phyloP scores from a whole-genome alignment of 2,113 vertebrate genomes.

The Sebastes schlegelii region DNA sequence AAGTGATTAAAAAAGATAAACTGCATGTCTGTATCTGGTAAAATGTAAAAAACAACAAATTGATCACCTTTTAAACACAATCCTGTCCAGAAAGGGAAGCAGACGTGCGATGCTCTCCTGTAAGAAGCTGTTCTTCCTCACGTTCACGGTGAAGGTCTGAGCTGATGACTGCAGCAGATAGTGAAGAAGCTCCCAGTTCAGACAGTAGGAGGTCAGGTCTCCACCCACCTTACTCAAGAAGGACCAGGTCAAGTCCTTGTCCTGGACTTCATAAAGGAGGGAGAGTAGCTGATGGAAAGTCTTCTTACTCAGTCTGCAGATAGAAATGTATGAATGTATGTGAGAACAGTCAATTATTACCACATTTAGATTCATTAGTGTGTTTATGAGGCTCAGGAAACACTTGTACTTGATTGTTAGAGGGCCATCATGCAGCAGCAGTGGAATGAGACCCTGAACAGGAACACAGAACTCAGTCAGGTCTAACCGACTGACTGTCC shows the following conservation, averaged over 20 bases:
- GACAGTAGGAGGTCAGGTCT: conserved; percentile 42
- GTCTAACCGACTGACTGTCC: conserved; percentile 10
- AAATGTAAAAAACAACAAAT: neutral
- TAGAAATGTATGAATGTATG: neutral
- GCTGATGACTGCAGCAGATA: conserved; percentile 18
- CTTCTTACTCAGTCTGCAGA: conserved; percentile 30
- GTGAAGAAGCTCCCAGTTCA: conserved; percentile 53
- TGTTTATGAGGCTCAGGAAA: neutral
- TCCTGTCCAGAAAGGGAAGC: conserved; percentile 48
- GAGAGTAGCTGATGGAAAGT: neutral
- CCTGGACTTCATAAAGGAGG: conserved; percentile 36
- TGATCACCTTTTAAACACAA: neutral
- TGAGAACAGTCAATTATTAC: neutral
- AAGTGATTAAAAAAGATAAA: too few species aligned
- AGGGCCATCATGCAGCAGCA: conserved; percentile 49
- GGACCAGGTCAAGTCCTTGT: conserved; percentile 7
- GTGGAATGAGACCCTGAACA: conserved; percentile 30
- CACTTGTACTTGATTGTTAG: conserved; percentile 33
- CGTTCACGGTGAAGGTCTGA: conserved; percentile 41
- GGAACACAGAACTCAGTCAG: conserved; percentile 43
- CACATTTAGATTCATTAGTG: accelerated
- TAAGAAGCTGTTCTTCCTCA: conserved; percentile 37
- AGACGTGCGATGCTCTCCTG: conserved; percentile 22
- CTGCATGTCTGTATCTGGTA: too few species aligned
- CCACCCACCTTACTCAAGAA: conserved; percentile 29